Base-by-base conservation (phyloP, 2,113 vertebrate species). In the Equus quagga region DNA sequence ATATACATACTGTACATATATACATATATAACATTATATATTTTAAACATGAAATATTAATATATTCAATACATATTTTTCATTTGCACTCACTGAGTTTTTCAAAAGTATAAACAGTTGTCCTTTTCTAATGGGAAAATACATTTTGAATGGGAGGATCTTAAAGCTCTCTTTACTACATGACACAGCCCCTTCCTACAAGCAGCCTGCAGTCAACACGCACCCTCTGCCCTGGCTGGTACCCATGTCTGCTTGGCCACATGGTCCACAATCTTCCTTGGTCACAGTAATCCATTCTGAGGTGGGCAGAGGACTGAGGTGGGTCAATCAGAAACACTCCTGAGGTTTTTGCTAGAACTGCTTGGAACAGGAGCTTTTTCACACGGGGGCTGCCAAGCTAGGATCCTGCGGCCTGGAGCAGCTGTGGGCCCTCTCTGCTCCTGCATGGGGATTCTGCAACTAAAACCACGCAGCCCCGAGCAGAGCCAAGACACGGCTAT, bases 131-230 rank as follows among this genome's bases (percentile, higher is more conserved):
- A 26, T 58, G 26, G 60, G 44, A 91, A 96, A 90, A 78, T 5
- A 23, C 28, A 70, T 41, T 31, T 54, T 6, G 12, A 79, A 62
- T 12, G 8, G 19, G 23, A n/a, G 33, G 49, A 44, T 5, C 67
- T 26, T 8, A 28, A 83, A 75, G 87, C 24, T 33, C 49, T 33
- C 64, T 19, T 58, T 15, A 28, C 1, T 33, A 11, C 14, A 10
- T 0, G 1, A 13, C 51, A n/a, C 4, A 79, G 60, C 1, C 7
- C 21, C 4, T 76, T 49, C 14, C 36, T 24, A 8, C 2, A n/a
- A 8, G 14, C 3, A 70, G 65, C 58, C 0, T 19, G 7, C 3
- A 65, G 8, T 51, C 3, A 44, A 4, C 21, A 11, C 0, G 7
- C 7, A 0, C 0, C 3, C 6, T n/a, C 24, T 49, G 79, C 54